A percentile compares a stretch with the other conserved stretches of the same genome.
These are phyloP conservation scores for Cryptoblepharus egeriae DNA, from an alignment of 2,797 vertebrate species.

Conservation along the genomic window DNA sequence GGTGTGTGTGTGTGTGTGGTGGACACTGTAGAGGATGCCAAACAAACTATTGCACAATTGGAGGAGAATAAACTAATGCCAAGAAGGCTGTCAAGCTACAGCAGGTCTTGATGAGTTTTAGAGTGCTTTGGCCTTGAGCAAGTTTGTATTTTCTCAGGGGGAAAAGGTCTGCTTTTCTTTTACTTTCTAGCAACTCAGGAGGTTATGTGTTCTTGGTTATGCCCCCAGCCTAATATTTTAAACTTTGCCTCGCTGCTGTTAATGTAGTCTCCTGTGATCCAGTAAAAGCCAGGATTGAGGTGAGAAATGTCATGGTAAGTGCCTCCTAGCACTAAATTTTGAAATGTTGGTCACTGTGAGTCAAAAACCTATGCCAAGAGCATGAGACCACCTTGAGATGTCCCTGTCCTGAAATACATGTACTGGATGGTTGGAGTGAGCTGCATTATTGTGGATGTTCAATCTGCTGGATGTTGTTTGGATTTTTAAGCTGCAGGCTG, in stretches of 20 bases:
- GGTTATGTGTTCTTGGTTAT: slow-evolving; percentile 1
- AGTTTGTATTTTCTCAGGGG: background rate
- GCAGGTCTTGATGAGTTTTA: background rate
- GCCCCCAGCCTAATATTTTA: background rate
- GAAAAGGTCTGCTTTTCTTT: background rate
- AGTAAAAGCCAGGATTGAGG: background rate
- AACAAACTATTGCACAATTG: background rate
- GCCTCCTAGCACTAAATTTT: background rate
- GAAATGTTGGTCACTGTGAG: background rate
- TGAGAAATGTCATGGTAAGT: background rate
- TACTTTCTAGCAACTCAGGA: slow-evolving; percentile 7
- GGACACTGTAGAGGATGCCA: slow-evolving; percentile 21
- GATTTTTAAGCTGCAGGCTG: background rate
- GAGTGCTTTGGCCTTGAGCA: slow-evolving; percentile 1
- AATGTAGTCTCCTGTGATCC: background rate
- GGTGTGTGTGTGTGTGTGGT: background rate
- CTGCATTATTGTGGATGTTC: background rate
- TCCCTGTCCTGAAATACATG: background rate
- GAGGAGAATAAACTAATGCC: background rate
- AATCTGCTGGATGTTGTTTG: background rate
- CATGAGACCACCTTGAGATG: background rate
- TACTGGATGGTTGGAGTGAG: background rate
- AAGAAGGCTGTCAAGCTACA: slow-evolving; percentile 41
- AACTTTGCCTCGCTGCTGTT: background rate
- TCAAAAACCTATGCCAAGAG: background rate